Base-by-base conservation (phyloP, 2,888 invertebrate species). In the Cinara cedri region DNA sequence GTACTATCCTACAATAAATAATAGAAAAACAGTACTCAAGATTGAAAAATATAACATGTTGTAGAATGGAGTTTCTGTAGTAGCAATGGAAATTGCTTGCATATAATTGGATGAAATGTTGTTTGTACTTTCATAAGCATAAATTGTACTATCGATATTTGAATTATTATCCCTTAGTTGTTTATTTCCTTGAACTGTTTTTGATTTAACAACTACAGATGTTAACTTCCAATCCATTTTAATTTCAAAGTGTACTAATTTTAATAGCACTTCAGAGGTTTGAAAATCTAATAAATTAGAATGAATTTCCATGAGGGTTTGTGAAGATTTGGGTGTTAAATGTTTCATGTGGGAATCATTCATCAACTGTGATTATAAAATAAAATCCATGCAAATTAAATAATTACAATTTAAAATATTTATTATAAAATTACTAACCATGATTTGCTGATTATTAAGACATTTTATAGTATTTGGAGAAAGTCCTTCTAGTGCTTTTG, bases 401-500 rank as follows among this genome's bases (percentile, higher is more conserved):
- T n/a, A n/a, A 55, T 6, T 11, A 55, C n/a, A n/a, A 54, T 54
- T 19, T 19, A 34, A 3, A 34, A 34, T 34, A 34, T 6, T 34
- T 34, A 34, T 34, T 34, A 34, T 34, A 19, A 54, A 24, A 2
- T 26, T 19, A 76, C 44, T 57, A 1, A 78, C 78, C 57, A 70
- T 57, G 10, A 78, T 78, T 60, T 78, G 57, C 16, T 54, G 34
- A 60, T 78, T 26, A 60, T 68, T n/a, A 9, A 78, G 78, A 60
- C 78, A 78, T 60, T 70, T 57, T 0, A 78, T n/a, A 16, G 78
- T 42, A 78, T 13, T 46, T 19, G 78, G 11, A 60, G 78, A 57
- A 60, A 78, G 46, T 10, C 78, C 78, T 70, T 78, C 78, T 60
- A 78, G 60, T 16, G 78, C 78, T 68, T 49, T 21, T 21, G 78